These are phyloP conservation scores for Tyrannus savana DNA, from an alignment of 2,113 vertebrate species.

Conservation along the genomic window DNA sequence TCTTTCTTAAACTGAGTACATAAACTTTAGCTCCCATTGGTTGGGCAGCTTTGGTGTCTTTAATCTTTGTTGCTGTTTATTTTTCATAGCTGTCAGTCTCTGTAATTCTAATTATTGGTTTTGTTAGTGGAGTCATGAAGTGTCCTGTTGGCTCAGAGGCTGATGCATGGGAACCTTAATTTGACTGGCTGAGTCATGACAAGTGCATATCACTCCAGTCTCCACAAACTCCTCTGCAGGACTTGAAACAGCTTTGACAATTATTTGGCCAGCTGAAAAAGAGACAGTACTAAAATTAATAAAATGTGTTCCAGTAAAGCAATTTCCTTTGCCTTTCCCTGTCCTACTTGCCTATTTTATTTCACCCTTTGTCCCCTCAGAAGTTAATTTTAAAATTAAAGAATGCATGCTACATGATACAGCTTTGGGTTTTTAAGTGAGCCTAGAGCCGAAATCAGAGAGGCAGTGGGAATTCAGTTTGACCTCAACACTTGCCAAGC, in stretches of 20 bases:
- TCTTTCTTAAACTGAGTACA: constrained; percentile 25
- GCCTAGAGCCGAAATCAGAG: constrained; percentile 36
- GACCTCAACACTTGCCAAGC: not conserved
- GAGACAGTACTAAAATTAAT: constrained; percentile 64
- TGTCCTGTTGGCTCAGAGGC: constrained; percentile 12
- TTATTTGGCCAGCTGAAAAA: constrained; percentile 51
- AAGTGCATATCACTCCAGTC: constrained; percentile 6
- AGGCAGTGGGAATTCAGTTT: constrained; percentile 24
- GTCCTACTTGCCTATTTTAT: constrained; percentile 20
- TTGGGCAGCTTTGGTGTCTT: constrained; percentile 9
- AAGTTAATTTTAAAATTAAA: constrained; percentile 59
- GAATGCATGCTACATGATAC: constrained; percentile 40
- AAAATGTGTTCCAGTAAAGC: constrained; percentile 59
- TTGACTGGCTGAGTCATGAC: constrained; percentile 20
- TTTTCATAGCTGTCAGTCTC: constrained; percentile 61
- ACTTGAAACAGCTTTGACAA: constrained; percentile 36
- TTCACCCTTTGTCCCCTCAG: constrained; percentile 56
- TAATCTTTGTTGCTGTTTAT: constrained; percentile 64
- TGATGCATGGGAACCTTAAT: constrained; percentile 31
- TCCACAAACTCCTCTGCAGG: constrained; percentile 24
- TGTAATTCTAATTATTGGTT: constrained; percentile 53
- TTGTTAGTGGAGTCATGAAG: constrained; percentile 50
- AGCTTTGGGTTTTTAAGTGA: constrained; percentile 20
- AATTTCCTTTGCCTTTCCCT: constrained; percentile 63
- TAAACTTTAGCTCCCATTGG: constrained; percentile 37